A percentile compares a stretch with the other conserved stretches of the same genome.
These are phyloP conservation scores for Drosophila maculinotata DNA, from an alignment of 2,888 invertebrate genomes.

Conservation along the genomic window DNA sequence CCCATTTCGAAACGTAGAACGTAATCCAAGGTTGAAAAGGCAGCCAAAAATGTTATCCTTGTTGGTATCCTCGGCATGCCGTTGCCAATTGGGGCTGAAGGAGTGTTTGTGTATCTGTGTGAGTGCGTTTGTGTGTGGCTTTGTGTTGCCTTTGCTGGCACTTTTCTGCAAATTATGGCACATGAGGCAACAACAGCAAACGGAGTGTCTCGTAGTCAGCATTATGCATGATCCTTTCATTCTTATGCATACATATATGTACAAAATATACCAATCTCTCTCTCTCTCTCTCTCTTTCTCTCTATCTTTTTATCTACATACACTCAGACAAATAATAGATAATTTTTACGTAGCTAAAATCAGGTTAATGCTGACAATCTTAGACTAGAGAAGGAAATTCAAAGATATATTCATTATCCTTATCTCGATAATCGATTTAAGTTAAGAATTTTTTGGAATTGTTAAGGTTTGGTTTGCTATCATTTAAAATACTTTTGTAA, in stretches of 20 bases:
- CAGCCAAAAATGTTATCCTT: constrained; percentile 69
- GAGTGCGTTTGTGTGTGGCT: constrained; percentile 22
- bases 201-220: constrained; percentile 59
- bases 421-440: too few relatives aligned
- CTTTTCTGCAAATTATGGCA: constrained; percentile 81
- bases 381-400: too few relatives aligned
- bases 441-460: too few relatives aligned
- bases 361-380: too few relatives aligned
- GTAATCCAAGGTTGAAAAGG: constrained; percentile 57
- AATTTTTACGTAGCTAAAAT: too few relatives aligned
- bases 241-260: constrained; percentile 65
- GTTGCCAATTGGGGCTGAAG: constrained; percentile 21
- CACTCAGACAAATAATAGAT: neutral
- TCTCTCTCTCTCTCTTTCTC: constrained; percentile 14
- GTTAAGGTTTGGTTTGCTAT: too few relatives aligned
- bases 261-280: constrained; percentile 36
- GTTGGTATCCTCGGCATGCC: constrained; percentile 39
- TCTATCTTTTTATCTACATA: constrained; percentile 9
- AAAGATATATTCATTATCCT: too few relatives aligned
- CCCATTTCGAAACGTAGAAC: constrained; percentile 40
- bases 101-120: constrained; percentile 9
- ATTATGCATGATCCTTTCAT: constrained; percentile 79
- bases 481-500: too few relatives aligned
- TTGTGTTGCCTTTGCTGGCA: constrained; percentile 51
- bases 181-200: constrained; percentile 64